A percentile compares a stretch with the other conserved stretches of the same genome.
phyloP scores from a whole-genome alignment of 2,113 vertebrate genomes.

The Mormoops blainvillei region DNA sequence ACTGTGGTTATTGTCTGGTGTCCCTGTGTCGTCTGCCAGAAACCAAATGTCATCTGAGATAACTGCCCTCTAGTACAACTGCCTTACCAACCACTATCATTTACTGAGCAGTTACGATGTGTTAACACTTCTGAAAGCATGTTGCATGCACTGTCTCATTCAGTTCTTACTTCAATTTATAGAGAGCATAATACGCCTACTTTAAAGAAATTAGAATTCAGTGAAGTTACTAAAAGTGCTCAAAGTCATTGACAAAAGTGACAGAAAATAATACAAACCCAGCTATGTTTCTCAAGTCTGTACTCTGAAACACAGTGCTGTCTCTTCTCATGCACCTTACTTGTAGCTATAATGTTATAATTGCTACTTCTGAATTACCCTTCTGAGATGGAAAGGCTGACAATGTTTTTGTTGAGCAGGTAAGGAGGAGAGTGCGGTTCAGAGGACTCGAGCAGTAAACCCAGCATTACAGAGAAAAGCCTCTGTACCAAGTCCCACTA shows the following conservation, averaged over 20 bases:
- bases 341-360: background rate
- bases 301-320: background rate
- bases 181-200: background rate
- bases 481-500: too few species aligned
- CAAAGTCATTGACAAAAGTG: background rate
- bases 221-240: background rate
- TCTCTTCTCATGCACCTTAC: background rate
- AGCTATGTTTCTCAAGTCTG: background rate
- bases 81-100: background rate
- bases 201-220: background rate
- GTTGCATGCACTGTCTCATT: background rate
- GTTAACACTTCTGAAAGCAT: background rate
- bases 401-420: background rate
- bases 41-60: background rate
- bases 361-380: background rate
- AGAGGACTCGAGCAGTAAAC: background rate
- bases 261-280: background rate
- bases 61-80: rapidly evolving
- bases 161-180: background rate
- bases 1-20: background rate
- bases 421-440: background rate
- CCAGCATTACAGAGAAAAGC: background rate
- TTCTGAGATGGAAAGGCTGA: background rate
- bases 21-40: background rate
- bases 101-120: background rate